Base-by-base conservation (phyloP, 2,113 vertebrate species). In the Phaethornis superciliosus region DNA sequence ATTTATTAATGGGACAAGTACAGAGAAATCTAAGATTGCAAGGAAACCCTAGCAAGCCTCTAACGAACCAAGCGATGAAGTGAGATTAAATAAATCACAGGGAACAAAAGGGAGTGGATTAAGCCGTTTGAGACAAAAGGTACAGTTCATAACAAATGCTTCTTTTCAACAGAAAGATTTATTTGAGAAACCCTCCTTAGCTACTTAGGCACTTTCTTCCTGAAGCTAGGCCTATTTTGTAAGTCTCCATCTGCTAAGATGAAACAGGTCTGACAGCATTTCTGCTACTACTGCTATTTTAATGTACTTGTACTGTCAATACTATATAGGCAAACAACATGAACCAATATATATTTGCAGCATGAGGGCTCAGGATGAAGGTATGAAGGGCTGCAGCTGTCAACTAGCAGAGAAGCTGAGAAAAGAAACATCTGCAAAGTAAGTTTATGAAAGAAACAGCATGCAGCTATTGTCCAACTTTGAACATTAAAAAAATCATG, bases 231-330 rank as follows among this genome's bases (percentile, higher is more conserved):
- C 69, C 71, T 81, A 72, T 78, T 94, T 95, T 93, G 87, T 79
- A 93, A 90, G 81, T 54, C 60, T 44, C 23, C 68, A 62, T 89
- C 65, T 77, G 37, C 68, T 62, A 67, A 76, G n/a, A 83, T 1
- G 4, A 71, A 96, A 96, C 89, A 94, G 85, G 91, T 96, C 85
- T 62, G 69, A 62, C 46, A 54, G 67, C 94, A 96, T 96, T 94
- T 93, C 94, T 95, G 72, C 81, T 71, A 19, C 52, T 71, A 24
- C 8, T 87, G 71, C 81, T 91, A 40, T 84, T 91, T 94, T 91
- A 81, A 88, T 69, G 69, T 18, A 68, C 78, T 79, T 74, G 86
- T 35, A 35, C 47, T 67, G 55, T 47, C 81, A 84, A 63, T 51
- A 27, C 33, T 89, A 52, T 26, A 42, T 2, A 88, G 75, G 40